Conservation (phyloP, 2,113 vertebrate species). For the Acinonyx jubatus region DNA sequence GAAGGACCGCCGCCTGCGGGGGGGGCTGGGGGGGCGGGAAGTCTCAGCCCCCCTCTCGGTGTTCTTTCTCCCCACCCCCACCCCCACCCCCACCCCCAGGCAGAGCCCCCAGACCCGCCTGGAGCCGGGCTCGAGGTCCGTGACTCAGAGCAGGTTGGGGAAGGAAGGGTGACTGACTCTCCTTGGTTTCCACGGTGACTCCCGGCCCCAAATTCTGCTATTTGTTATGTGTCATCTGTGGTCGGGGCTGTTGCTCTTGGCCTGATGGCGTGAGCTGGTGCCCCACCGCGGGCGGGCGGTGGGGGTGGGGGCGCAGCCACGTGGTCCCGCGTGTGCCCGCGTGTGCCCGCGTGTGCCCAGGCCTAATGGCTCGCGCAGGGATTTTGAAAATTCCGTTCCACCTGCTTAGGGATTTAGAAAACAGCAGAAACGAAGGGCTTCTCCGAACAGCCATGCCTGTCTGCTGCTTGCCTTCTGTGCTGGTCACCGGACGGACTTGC, state of each 20-base stretch:
- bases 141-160: background rate
- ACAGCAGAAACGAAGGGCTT: fast-evolving
- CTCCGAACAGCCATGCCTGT: background rate
- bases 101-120: background rate
- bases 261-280: background rate
- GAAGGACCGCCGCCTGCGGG: background rate
- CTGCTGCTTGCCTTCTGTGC: too few species aligned
- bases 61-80: background rate
- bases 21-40: background rate
- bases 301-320: fast-evolving
- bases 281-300: fast-evolving
- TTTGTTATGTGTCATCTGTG: background rate
- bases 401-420: background rate
- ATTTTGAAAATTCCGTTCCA: background rate
- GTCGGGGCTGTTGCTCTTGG: background rate
- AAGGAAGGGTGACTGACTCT: background rate
- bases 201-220: background rate
- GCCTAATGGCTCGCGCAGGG: fast-evolving
- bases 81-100: background rate
- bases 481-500: fast-evolving
- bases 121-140: fast-evolving
- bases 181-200: background rate
- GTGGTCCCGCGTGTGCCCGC: fast-evolving
- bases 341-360: background rate
- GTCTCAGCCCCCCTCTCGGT: background rate